phyloP scores from a whole-genome alignment of 1,140 invertebrate genomes.

The Drosophila varians region DNA sequence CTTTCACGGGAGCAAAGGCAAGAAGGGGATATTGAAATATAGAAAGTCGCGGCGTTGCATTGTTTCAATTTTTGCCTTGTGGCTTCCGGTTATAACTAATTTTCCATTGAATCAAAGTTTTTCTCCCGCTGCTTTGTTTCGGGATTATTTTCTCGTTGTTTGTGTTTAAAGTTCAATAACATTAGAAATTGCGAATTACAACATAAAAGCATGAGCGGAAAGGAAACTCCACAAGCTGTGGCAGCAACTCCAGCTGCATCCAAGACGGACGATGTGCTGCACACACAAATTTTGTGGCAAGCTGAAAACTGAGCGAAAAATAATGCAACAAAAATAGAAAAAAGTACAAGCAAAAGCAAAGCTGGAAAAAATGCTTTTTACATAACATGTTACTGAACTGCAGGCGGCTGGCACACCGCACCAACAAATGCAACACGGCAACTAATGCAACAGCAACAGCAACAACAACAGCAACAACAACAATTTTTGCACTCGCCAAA shows the following conservation, averaged over 20 bases:
- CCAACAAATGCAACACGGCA: constrained; percentile 12
- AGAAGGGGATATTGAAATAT: constrained; percentile 45
- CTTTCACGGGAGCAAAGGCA: neutral
- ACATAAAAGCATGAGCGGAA: constrained; percentile 43
- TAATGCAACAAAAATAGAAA: constrained; percentile 28
- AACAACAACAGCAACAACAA: constrained; percentile 28
- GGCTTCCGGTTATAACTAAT: constrained; percentile 75
- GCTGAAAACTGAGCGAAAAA: constrained; percentile 38
- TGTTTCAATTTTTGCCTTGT: constrained; percentile 62
- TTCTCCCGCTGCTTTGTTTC: constrained; percentile 9
- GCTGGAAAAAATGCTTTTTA: constrained; percentile 82
- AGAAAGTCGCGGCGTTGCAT: constrained; percentile 69
- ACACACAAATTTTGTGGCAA: constrained; percentile 41
- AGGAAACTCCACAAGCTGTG: constrained; percentile 42
- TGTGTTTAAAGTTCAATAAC: constrained; percentile 79
- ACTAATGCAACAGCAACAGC: constrained; percentile 18
- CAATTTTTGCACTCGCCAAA: constrained; percentile 73
- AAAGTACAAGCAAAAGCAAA: constrained; percentile 55
- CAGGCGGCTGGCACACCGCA: constrained; percentile 40
- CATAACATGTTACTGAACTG: constrained; percentile 84
- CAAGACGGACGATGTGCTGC: too few species aligned
- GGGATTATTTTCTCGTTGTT: constrained; percentile 10
- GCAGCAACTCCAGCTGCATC: constrained; percentile 42
- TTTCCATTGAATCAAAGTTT: constrained; percentile 67
- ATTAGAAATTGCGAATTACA: constrained; percentile 80